Base-by-base conservation (phyloP, 2,113 vertebrate genomes). In the Podiceps cristatus region DNA sequence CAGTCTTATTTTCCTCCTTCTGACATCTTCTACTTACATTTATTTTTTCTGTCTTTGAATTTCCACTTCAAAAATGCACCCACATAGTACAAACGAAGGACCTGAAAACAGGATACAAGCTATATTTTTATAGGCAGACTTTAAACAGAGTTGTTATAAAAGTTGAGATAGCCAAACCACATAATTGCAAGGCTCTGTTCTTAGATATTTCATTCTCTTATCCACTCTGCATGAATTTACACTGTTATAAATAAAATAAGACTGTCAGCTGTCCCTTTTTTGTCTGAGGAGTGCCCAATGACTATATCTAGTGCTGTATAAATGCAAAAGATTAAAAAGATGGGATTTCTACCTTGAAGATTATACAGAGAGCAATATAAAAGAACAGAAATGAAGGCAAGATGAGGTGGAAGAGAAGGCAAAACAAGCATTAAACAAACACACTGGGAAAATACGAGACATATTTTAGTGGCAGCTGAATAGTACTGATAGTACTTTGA, bases 401-500 rank as follows among this genome's bases (percentile, higher is more conserved):
- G n/a, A 77, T 22, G 40, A 68, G 20, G 15, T 18, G 5, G 27
- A 67, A 81, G 40, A 86, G 56, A 40, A 78, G 40, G 44, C 12
- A 88, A 91, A 92, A 68, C 20, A 68, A 79, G 28, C 19, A 60
- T 60, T 69, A 80, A 91, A 53, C 15, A 80, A 91, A 50, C 15
- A 84, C 33, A 37, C 8, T 74, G 28, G 27, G 37, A 95, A 84
- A 93, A 74, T 53, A 74, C 8, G 15, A 79, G 42, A 74, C 10
- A 44, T 22, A 11, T 86, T 86, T 88, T 64, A 60, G 44, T 60
- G 22, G 56, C 69, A 94, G 80, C 84, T 95, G 91, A 90, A 64
- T 72, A 63, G 33, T 49, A 72, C 50, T 75, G 82, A 81, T 88
- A 90, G 76, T 91, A 91, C 58, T 94, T 91, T 80, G 62, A 93